Conservation (phyloP, 2,888 invertebrate species). For the Harpalus rufipes region DNA sequence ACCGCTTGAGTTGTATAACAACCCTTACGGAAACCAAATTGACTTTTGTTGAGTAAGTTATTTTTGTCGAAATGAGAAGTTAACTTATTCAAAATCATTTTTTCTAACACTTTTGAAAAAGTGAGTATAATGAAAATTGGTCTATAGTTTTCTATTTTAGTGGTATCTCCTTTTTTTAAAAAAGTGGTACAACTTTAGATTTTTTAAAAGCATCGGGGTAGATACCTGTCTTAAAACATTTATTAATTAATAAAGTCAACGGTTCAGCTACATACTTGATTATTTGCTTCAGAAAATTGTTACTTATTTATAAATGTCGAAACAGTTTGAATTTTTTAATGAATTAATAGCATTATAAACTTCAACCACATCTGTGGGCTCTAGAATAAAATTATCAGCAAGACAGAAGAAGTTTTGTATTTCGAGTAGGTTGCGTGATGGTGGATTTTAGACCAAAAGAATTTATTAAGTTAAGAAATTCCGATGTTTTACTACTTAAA, state of each 20-base stretch:
- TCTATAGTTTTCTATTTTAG: constrained; percentile 50
- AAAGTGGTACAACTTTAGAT: constrained; percentile 42
- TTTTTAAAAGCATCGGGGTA: constrained; percentile 57
- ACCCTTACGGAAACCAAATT: neutral
- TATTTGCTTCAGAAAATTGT: neutral
- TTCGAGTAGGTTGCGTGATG: too few relatives aligned
- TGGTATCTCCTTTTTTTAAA: constrained; percentile 54
- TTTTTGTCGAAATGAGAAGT: neutral
- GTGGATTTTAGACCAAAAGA: too few relatives aligned
- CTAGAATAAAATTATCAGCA: neutral
- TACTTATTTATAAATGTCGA: neutral
- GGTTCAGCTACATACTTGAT: neutral
- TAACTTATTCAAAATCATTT: neutral
- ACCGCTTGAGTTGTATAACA: neutral
- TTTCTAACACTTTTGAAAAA: neutral
- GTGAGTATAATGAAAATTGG: constrained; percentile 7
- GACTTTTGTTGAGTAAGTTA: neutral
- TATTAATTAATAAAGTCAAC: neutral
- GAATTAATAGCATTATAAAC: neutral
- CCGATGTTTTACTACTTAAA: too few relatives aligned
- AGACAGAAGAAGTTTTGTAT: too few relatives aligned
- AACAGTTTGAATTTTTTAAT: neutral
- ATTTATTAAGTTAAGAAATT: too few relatives aligned
- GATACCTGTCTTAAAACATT: constrained; percentile 26
- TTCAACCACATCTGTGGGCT: neutral